These are phyloP conservation scores for Synanthedon tipuliformis DNA, from an alignment of 2,888 invertebrate species.

Conservation along the genomic window DNA sequence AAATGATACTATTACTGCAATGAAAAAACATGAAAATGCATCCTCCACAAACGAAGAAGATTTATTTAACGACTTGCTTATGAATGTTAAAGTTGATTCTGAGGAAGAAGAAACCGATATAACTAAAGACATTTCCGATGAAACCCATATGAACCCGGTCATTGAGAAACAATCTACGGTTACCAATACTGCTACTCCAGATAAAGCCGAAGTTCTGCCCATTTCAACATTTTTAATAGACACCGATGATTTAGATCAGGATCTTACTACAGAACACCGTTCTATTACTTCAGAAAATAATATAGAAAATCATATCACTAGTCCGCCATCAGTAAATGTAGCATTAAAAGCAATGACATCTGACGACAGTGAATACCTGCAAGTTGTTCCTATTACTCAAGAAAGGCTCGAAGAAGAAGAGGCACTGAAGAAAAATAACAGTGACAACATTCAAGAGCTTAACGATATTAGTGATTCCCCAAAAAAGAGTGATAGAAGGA, in stretches of 20 bases:
- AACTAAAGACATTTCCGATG: conserved; percentile 7
- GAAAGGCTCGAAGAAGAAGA: conserved; percentile 28
- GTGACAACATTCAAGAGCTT: conserved; percentile 41
- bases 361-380: conserved; percentile 33
- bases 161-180: conserved; percentile 7
- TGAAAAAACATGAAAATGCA: conserved; percentile 9
- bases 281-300: conserved; percentile 10
- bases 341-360: conserved; percentile 1
- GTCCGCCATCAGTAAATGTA: conserved; percentile 5
- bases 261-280: conserved; percentile 8
- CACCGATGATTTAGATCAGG: conserved; percentile 49
- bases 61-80: conserved; percentile 21
- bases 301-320: conserved; percentile 13
- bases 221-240: conserved; percentile 48
- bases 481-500: conserved; percentile 60
- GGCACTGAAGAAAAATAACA: conserved; percentile 30
- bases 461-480: conserved; percentile 60
- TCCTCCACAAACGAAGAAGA: conserved; percentile 15
- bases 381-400: conserved; percentile 46
- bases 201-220: conserved; percentile 18
- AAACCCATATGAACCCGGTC: conserved; percentile 5
- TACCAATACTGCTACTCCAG: conserved; percentile 7
- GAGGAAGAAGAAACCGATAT: conserved; percentile 15
- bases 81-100: conserved; percentile 13
- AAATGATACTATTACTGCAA: neutral